phyloP scores from a whole-genome alignment of 2,888 invertebrate species.

The Stratiomys singularior region DNA sequence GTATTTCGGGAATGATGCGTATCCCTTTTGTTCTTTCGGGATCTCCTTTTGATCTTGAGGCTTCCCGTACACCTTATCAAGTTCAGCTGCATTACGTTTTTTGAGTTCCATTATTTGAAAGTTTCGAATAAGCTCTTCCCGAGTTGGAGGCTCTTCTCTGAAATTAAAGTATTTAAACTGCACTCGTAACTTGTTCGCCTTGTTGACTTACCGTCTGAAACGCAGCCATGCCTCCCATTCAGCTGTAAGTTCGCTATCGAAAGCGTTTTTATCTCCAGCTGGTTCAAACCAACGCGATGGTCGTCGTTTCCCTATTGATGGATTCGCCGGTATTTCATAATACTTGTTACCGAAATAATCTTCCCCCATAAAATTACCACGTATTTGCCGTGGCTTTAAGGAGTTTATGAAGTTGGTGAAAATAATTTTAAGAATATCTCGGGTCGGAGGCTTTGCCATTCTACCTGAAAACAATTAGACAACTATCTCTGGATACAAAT shows the following conservation, averaged over 20 bases:
- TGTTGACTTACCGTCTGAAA: constrained; percentile 67
- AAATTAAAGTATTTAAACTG: too few relatives aligned
- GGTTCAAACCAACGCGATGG: constrained; percentile 80
- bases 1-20: constrained; percentile 62
- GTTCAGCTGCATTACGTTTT: constrained; percentile 77
- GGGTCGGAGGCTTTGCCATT: constrained; percentile 59
- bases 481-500: too few relatives aligned
- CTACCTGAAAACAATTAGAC: not conserved
- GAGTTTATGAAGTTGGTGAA: constrained; percentile 63
- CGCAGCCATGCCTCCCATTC: constrained; percentile 93
- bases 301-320: constrained; percentile 73
- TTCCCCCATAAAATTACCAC: constrained; percentile 72
- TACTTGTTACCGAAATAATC: constrained; percentile 87
- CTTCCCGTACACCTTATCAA: constrained; percentile 71
- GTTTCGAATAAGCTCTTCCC: constrained; percentile 78
- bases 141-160: constrained; percentile 74
- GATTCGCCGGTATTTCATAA: constrained; percentile 79
- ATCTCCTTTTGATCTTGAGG: constrained; percentile 65
- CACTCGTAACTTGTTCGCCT: too few relatives aligned
- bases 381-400: constrained; percentile 66
- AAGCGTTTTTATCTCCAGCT: constrained; percentile 67
- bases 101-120: constrained; percentile 77
- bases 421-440: constrained; percentile 62
- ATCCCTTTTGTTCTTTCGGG: constrained; percentile 59
- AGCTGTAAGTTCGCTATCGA: constrained; percentile 79